A percentile compares a stretch with the other conserved stretches of the same genome.
Evolutionary conservation across 2,113 vertebrate species (phyloP).

Genomic region (Addax nasomaculatus): DNA sequence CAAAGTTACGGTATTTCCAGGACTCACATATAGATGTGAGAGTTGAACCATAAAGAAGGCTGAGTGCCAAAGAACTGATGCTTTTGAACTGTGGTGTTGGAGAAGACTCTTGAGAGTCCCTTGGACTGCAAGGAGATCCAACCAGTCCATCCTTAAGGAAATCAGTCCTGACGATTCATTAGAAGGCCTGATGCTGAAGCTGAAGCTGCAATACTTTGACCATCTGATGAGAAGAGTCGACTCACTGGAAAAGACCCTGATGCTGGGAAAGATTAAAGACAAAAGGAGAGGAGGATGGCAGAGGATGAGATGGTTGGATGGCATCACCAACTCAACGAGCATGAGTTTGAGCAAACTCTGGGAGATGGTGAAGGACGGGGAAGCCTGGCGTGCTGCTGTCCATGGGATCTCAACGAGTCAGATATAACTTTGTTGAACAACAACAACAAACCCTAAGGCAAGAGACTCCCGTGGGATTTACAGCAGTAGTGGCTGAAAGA

Average conservation of each 20-base stretch:
- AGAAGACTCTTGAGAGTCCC: background rate
- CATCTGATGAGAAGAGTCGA: background rate
- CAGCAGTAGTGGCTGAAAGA: rapidly evolving
- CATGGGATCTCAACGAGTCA: rapidly evolving
- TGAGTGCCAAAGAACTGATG: background rate
- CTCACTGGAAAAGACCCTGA: background rate
- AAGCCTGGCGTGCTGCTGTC: background rate
- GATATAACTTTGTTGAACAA: background rate
- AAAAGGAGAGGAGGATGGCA: background rate
- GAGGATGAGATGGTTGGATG: background rate
- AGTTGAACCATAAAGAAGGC: background rate
- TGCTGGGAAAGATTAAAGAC: background rate
- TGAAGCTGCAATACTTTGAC: background rate
- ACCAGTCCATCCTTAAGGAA: background rate
- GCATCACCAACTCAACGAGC: background rate
- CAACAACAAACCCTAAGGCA: background rate
- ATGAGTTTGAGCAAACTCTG: background rate
- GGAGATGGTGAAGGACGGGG: background rate
- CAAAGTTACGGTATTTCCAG: background rate
- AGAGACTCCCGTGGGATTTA: background rate
- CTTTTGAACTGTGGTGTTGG: background rate
- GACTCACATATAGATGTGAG: background rate
- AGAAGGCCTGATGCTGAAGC: background rate
- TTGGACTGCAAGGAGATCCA: background rate
- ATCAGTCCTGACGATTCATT: background rate